Evolutionary conservation across 2,888 invertebrate genomes (phyloP).

Genomic region (Lathronympha strigana): DNA sequence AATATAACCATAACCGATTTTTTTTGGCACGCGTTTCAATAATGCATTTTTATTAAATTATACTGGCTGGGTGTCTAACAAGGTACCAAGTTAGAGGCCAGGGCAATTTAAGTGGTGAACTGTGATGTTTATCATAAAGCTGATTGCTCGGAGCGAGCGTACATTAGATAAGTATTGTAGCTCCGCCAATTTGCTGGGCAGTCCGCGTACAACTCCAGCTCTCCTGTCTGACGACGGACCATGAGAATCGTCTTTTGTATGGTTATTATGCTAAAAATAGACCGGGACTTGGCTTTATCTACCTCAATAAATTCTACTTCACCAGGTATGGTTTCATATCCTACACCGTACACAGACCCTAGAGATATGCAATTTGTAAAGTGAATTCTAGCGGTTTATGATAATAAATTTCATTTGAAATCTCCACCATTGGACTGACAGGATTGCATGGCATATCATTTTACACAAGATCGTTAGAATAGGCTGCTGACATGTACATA

Average conservation of each 20-base stretch:
- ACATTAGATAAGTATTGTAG: conserved; percentile 40
- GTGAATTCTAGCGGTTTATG: background rate
- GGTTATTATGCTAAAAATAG: conserved; percentile 21
- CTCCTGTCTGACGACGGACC: conserved; percentile 14
- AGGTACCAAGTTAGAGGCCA: conserved; percentile 35
- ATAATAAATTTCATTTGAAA: background rate
- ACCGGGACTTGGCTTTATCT: background rate
- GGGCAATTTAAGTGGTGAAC: conserved; percentile 37
- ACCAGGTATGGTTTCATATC: background rate
- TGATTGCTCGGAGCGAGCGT: conserved; percentile 33
- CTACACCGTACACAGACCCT: background rate
- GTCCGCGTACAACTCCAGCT: conserved; percentile 14
- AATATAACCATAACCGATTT: no score
- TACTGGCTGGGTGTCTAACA: conserved; percentile 15
- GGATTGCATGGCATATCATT: conserved; percentile 9
- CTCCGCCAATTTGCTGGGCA: conserved; percentile 32
- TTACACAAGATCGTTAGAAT: conserved; percentile 19
- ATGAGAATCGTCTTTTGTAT: conserved; percentile 11
- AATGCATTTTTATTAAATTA: no score
- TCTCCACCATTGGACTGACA: conserved; percentile 3
- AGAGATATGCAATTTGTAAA: background rate
- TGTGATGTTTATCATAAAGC: conserved; percentile 40
- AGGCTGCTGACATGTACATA: conserved; percentile 17
- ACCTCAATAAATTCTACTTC: background rate
- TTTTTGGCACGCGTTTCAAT: no score